Percentiles rank a stretch among this genome's conserved stretches.
These are phyloP conservation scores for Cyclargus thomasi DNA, from an alignment of 1,140 invertebrate genomes.

Conservation along the genomic window DNA sequence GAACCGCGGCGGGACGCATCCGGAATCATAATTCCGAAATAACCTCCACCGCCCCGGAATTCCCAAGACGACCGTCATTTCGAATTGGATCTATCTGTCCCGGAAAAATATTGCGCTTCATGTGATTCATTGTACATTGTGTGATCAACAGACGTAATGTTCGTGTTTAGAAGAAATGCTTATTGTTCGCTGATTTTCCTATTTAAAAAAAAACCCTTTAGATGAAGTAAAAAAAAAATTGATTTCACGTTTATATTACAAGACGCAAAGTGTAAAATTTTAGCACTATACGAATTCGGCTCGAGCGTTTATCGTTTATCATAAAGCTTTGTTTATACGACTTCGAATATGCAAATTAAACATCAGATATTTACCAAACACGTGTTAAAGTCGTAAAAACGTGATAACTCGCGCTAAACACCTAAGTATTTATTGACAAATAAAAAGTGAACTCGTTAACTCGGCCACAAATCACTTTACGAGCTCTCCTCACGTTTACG, in stretches of 20 bases:
- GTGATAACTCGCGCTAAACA: background rate
- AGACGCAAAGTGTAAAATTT: too few relatives aligned
- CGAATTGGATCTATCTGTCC: slow-evolving; percentile 77
- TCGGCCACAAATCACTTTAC: slow-evolving; percentile 55
- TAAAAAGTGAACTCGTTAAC: slow-evolving; percentile 22
- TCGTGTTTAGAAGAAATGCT: background rate
- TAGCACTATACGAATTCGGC: too few relatives aligned
- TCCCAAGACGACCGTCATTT: slow-evolving; percentile 77
- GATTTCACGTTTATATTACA: too few relatives aligned
- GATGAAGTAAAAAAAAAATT: too few relatives aligned
- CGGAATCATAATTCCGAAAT: slow-evolving; percentile 75
- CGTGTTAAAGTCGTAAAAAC: background rate
- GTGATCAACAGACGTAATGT: background rate
- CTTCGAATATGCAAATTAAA: background rate
- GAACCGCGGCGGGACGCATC: slow-evolving; percentile 70
- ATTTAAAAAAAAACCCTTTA: too few relatives aligned
- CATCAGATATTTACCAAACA: background rate
- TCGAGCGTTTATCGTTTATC: too few relatives aligned
- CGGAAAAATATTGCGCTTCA: slow-evolving; percentile 52
- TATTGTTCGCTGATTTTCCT: too few relatives aligned
- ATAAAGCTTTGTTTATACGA: too few relatives aligned
- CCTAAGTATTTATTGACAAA: background rate
- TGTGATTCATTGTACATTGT: slow-evolving; percentile 14
- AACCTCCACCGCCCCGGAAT: slow-evolving; percentile 67
- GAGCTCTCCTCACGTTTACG: slow-evolving; percentile 67